phyloP scores from a whole-genome alignment of 2,113 vertebrate species.

The Phaetusa simplex region DNA sequence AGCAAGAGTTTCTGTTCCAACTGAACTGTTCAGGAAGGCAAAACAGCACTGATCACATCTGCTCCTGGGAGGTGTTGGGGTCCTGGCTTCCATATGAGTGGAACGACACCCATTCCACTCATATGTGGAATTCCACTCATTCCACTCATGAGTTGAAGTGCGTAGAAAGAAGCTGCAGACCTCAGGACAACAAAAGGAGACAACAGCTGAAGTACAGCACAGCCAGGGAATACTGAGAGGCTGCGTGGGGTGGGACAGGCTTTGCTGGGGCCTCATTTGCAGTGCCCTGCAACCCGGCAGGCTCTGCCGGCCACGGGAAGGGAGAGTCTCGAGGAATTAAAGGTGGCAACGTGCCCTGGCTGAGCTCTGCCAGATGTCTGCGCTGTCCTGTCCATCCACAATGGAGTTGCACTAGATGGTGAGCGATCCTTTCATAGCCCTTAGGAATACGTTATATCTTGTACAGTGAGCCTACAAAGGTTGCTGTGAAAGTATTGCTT shows the following conservation, averaged over 20 bases:
- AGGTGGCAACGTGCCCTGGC: accelerated
- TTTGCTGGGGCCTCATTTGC: background rate
- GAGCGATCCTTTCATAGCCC: background rate
- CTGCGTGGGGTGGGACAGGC: background rate
- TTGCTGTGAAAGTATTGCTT: background rate
- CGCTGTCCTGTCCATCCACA: background rate
- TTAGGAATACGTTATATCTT: background rate
- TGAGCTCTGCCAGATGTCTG: background rate
- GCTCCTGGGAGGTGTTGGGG: accelerated
- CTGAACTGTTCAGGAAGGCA: background rate
- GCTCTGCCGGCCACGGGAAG: background rate
- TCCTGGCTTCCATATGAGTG: background rate
- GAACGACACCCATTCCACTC: background rate
- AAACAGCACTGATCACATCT: background rate
- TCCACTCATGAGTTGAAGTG: background rate
- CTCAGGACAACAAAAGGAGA: background rate
- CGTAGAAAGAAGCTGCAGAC: background rate
- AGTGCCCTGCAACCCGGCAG: background rate
- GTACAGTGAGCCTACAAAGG: background rate
- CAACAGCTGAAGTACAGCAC: background rate
- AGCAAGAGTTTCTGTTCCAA: background rate
- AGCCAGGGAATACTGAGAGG: background rate
- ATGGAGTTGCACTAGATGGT: background rate
- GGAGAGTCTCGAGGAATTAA: background rate
- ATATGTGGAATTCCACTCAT: no score